Evolutionary conservation across 1,140 invertebrate genomes (phyloP).

Genomic region (Leucophenga varia): DNA sequence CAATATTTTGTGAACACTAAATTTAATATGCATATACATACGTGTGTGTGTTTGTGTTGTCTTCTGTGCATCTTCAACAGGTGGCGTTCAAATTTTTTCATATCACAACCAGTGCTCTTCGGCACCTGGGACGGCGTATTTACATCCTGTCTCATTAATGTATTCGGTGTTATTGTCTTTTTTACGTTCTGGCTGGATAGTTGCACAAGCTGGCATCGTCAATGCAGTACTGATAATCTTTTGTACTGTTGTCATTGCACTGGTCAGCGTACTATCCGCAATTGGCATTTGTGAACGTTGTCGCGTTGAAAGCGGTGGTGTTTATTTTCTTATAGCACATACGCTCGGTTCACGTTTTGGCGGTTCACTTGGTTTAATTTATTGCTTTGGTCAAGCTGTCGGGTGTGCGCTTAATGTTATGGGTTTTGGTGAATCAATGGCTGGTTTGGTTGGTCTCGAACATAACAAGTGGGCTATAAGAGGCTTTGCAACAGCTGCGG

Average conservation of each 20-base stretch:
- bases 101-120: conserved; percentile 91
- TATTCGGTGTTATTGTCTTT: conserved; percentile 97
- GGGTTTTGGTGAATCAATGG: conserved; percentile 95
- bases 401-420: conserved; percentile 92
- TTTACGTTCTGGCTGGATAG: conserved; percentile 94
- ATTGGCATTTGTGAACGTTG: conserved; percentile 95
- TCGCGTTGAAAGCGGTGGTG: conserved; percentile 90
- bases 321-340: conserved; percentile 93
- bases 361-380: conserved; percentile 86
- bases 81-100: conserved; percentile 93
- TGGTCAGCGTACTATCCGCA: conserved; percentile 89
- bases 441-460: conserved; percentile 73
- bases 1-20: too few relatives aligned
- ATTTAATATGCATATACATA: conserved; percentile 2
- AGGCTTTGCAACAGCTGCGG: conserved; percentile 78
- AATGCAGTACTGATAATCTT: conserved; percentile 86
- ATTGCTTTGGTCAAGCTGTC: conserved; percentile 96
- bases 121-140: conserved; percentile 95
- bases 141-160: conserved; percentile 86
- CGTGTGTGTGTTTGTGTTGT: too few relatives aligned
- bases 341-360: conserved; percentile 91
- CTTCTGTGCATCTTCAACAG: conserved; percentile 60
- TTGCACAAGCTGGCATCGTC: conserved; percentile 89
- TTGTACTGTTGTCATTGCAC: conserved; percentile 79
- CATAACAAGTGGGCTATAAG: conserved; percentile 74